Base-by-base conservation (phyloP, 2,888 invertebrate species). In the Gandaritis pyraliata region DNA sequence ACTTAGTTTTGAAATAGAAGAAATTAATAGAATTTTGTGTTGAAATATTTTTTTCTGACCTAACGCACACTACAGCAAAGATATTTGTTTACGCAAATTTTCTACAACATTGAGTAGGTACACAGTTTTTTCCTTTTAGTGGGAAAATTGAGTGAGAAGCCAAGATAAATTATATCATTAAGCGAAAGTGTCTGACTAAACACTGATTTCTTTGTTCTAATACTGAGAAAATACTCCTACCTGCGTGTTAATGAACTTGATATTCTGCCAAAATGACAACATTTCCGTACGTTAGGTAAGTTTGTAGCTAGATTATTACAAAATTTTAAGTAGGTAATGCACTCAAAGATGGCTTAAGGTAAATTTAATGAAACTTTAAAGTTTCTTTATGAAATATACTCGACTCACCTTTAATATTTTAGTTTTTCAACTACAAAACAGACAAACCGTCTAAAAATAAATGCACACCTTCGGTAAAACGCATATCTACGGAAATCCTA, bases 201-300 rank as follows among this genome's bases (percentile, higher is more conserved):
- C 18, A n/a, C 10, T 36, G 16, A 43, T 57, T 50, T 57, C 57
- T 57, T 57, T 57, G 57, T 57, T 45, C 15, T 0, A 43, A 49
- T 55, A 50, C 50, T 46, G 50, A 50, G 60, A 55, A n/a, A 55
- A 60, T 48, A 45, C 41, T 49, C 33, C 43, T 50, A 50, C 16
- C 13, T 33, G 53, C 10, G 33, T 33, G 33, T 11, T 33, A 33
- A 33, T 33, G 33, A 33, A 53, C 48, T 48, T 55, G 55, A 38
- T 4, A 48, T 12, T 50, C 13, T 50, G 57, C 57, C 57, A 57
- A 57, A 18, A 48, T 50, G 39, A 33, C 16, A 29, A n/a, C n/a
- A 41, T 56, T 48, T 49, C 6, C 29, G 43, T 16, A n/a, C 6
- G 41, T 41, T 49, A 49, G 57, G 33, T 56, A 56, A 49, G 33